These are phyloP conservation scores for Oikopleura dioica DNA, from an alignment of 23 tunicate genomes.

Conservation along the genomic window DNA sequence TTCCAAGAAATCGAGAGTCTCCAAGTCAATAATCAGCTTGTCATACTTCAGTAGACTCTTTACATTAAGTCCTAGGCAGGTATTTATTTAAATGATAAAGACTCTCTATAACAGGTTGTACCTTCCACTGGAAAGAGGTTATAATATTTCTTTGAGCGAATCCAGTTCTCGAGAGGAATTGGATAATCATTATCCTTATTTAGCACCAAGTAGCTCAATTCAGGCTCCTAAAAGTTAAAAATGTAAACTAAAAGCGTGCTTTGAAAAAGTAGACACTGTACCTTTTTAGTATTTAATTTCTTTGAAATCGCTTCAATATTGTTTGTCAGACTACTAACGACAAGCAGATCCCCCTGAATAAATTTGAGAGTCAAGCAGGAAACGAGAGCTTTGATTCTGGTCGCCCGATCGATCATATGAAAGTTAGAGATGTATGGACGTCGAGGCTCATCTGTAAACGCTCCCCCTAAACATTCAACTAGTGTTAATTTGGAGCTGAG, in stretches of 20 bases:
- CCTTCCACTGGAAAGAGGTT: conserved; percentile 8
- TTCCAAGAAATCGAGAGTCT: not conserved
- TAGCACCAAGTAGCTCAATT: not conserved
- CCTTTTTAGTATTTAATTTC: no score
- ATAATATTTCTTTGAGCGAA: not conserved
- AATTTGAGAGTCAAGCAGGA: not conserved
- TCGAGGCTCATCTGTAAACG: conserved; percentile 9
- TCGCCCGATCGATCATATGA: conserved; percentile 5
- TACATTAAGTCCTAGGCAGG: not conserved
- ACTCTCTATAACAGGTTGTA: no score
- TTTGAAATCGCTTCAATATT: no score
- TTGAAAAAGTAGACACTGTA: no score
- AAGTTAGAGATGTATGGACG: not conserved
- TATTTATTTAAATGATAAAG: not conserved
- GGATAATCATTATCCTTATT: not conserved
- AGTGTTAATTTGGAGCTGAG: no score
- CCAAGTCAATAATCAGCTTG: not conserved
- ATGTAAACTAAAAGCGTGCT: no score
- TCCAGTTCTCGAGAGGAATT: not conserved
- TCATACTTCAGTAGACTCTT: not conserved
- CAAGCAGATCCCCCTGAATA: no score
- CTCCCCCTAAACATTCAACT: no score
- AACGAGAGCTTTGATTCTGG: not conserved
- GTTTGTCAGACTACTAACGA: no score
- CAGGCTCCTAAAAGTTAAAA: no score